phyloP scores from a whole-genome alignment of 2,113 vertebrate genomes.

The Rhabdornis inornatus region DNA sequence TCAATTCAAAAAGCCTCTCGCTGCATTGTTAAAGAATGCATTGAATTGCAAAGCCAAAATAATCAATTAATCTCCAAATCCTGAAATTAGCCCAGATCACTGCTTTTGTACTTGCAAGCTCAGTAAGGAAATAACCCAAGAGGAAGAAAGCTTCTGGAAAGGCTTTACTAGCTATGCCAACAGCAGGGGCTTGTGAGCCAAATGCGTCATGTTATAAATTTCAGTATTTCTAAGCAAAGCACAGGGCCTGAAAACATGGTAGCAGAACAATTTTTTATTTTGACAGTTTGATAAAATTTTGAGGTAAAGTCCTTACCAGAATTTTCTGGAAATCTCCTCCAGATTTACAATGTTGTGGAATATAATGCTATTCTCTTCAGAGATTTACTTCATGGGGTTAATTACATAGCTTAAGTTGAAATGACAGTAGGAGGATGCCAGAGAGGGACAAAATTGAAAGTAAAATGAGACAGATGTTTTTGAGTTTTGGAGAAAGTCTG shows the following conservation, averaged over 20 bases:
- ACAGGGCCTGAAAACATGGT: background rate
- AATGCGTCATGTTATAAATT: background rate
- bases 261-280: background rate
- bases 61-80: background rate
- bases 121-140: background rate
- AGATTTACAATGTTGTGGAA: background rate
- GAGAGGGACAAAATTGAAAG: background rate
- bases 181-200: background rate
- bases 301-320: background rate
- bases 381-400: background rate
- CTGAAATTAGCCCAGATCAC: background rate
- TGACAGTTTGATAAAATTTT: background rate
- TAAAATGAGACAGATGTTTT: background rate
- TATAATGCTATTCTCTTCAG: background rate
- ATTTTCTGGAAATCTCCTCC: background rate
- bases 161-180: background rate
- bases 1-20: background rate
- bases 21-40: background rate
- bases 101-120: background rate
- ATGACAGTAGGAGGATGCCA: background rate
- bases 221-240: background rate
- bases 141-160: background rate
- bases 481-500: background rate
- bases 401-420: background rate
- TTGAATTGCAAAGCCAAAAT: background rate